phyloP scores from a whole-genome alignment of 2,797 vertebrate species.

The Lemur catta region DNA sequence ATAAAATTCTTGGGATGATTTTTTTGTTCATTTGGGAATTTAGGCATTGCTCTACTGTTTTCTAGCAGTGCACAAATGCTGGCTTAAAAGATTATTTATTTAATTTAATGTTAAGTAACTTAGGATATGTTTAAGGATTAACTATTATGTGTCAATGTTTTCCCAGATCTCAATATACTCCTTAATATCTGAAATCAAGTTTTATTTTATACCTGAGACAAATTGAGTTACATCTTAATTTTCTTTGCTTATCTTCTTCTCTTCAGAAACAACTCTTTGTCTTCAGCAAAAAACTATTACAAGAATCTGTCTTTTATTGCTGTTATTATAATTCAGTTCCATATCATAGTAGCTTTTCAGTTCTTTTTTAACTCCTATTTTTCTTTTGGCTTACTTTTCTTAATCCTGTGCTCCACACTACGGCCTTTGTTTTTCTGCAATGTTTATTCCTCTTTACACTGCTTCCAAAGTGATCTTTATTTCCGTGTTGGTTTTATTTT shows the following conservation, averaged over 20 bases:
- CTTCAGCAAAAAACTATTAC: background rate
- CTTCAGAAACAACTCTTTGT: slow-evolving; percentile 11
- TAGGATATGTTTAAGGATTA: background rate
- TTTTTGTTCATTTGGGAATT: background rate
- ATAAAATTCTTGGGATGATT: background rate
- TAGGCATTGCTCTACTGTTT: background rate
- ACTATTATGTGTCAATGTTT: background rate
- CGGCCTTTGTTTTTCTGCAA: background rate
- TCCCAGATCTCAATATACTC: background rate
- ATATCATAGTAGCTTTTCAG: background rate
- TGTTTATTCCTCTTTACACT: background rate
- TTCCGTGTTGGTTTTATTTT: background rate
- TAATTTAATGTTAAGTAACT: background rate
- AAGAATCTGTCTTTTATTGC: background rate
- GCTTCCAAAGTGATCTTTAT: background rate
- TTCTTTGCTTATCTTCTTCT: background rate
- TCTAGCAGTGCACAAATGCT: background rate
- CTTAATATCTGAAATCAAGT: slow-evolving; percentile 23
- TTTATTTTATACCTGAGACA: background rate
- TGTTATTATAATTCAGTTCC: background rate
- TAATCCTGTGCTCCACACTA: background rate
- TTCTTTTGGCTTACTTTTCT: background rate
- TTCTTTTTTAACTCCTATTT: background rate
- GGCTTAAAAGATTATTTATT: background rate
- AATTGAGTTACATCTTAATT: background rate